Evolutionary conservation across 2,797 vertebrate species (phyloP).

Genomic region (Gallinago solitaria): DNA sequence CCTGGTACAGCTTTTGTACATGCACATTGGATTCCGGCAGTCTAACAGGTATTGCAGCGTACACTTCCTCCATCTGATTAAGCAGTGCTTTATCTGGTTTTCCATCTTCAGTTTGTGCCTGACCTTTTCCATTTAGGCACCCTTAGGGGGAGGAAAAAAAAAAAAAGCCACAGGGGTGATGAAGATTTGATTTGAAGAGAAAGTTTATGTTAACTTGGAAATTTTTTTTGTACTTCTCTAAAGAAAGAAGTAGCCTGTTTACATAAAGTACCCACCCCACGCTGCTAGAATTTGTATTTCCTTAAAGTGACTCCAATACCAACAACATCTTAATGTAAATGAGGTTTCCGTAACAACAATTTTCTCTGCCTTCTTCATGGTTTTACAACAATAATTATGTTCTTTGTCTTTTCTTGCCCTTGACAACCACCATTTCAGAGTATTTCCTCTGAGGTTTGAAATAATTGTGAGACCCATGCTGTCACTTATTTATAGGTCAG

Average conservation of each 20-base stretch:
- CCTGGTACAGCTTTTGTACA: conserved; percentile 86
- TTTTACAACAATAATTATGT: neutral
- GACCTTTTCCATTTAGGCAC: conserved; percentile 92
- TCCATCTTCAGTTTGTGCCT: conserved; percentile 83
- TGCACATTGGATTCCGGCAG: conserved; percentile 82
- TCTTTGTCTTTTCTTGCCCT: conserved; percentile 17
- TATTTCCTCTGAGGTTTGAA: neutral
- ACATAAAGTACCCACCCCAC: neutral
- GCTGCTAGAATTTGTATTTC: neutral
- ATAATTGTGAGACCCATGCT: neutral
- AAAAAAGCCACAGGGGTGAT: neutral
- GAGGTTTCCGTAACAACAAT: neutral
- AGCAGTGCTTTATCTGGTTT: conserved; percentile 84
- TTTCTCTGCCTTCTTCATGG: neutral
- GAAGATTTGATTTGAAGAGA: neutral
- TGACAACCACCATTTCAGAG: conserved; percentile 16
- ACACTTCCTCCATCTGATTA: conserved; percentile 90
- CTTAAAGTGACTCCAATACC: neutral
- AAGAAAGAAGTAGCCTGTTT: neutral
- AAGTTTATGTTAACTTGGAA: neutral
- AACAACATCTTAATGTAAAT: neutral
- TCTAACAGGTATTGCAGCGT: conserved; percentile 82
- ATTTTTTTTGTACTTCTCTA: neutral
- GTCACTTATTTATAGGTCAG: neutral
- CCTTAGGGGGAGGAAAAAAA: conserved; percentile 70